These are phyloP conservation scores for Cephus pulcher DNA, from an alignment of 2,888 invertebrate genomes.

Conservation along the genomic window DNA sequence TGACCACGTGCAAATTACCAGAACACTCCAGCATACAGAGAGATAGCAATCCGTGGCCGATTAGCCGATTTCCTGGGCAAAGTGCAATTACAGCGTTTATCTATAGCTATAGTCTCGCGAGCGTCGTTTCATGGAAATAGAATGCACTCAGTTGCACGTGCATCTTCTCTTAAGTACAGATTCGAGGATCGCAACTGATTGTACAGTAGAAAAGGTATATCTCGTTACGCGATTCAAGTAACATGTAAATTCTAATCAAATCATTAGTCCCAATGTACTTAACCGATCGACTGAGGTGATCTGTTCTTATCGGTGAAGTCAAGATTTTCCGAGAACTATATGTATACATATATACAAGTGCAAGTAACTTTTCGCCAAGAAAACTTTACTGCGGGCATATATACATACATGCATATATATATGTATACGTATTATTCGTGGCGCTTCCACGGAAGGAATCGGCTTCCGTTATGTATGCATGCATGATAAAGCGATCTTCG, in stretches of 20 bases:
- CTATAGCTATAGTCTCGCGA: neutral
- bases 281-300: neutral
- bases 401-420: neutral
- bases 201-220: neutral
- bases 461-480: conserved; percentile 27
- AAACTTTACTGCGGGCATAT: neutral
- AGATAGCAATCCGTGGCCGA: conserved; percentile 35
- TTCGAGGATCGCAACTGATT: neutral
- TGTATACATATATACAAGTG: neutral
- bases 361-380: neutral
- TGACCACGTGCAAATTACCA: conserved; percentile 35
- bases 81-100: neutral
- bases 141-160: neutral
- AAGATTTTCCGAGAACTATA: neutral
- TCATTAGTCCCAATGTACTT: neutral
- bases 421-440: neutral
- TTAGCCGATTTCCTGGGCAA: conserved; percentile 39
- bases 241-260: neutral
- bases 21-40: neutral
- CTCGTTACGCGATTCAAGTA: neutral
- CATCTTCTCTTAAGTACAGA: neutral
- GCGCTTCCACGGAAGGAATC: conserved; percentile 12
- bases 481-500: conserved; percentile 38
- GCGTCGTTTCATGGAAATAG: neutral
- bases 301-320: neutral